phyloP scores from a whole-genome alignment of 2,888 invertebrate genomes.

The Lordiphosa fenestrarum region DNA sequence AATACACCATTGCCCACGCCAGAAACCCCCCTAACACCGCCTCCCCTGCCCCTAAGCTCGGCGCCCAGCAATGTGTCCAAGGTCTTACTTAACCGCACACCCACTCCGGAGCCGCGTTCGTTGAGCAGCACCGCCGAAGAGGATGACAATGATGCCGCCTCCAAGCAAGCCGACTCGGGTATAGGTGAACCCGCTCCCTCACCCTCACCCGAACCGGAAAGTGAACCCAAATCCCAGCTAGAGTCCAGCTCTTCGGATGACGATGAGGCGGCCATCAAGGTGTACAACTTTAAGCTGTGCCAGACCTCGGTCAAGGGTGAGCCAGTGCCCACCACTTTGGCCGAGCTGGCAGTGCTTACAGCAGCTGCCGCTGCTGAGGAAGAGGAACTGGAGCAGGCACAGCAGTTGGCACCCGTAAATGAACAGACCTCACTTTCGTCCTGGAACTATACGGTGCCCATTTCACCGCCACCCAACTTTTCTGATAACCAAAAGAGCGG shows the following conservation, averaged over 20 bases:
- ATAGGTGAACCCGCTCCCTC: slow-evolving; percentile 76
- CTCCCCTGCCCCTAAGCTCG: slow-evolving; percentile 23
- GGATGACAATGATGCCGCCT: slow-evolving; percentile 69
- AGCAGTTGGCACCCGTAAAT: slow-evolving; percentile 34
- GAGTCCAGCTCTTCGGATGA: slow-evolving; percentile 77
- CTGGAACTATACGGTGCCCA: slow-evolving; percentile 77
- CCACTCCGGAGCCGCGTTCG: slow-evolving; percentile 73
- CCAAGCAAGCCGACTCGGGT: slow-evolving; percentile 78
- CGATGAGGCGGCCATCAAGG: slow-evolving; percentile 78
- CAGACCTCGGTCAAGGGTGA: slow-evolving; percentile 71
- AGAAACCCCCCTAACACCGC: slow-evolving; percentile 12
- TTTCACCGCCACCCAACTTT: slow-evolving; percentile 79
- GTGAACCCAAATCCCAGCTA: slow-evolving; percentile 28
- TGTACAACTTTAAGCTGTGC: slow-evolving; percentile 79
- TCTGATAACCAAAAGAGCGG: slow-evolving; percentile 58
- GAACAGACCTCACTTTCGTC: slow-evolving; percentile 63
- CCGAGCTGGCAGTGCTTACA: slow-evolving; percentile 33
- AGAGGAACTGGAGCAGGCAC: slow-evolving; percentile 4
- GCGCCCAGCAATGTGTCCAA: slow-evolving; percentile 71
- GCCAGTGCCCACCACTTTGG: slow-evolving; percentile 35
- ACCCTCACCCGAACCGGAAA: slow-evolving; percentile 59
- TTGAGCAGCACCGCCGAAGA: slow-evolving; percentile 52
- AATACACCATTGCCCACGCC: slow-evolving; percentile 47
- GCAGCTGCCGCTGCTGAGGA: slow-evolving; percentile 16
- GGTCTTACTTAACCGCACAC: slow-evolving; percentile 76